Percentiles rank a stretch among this genome's conserved stretches.
Evolutionary conservation across 2,113 vertebrate genomes (phyloP).

Genomic region (Pagrus major): DNA sequence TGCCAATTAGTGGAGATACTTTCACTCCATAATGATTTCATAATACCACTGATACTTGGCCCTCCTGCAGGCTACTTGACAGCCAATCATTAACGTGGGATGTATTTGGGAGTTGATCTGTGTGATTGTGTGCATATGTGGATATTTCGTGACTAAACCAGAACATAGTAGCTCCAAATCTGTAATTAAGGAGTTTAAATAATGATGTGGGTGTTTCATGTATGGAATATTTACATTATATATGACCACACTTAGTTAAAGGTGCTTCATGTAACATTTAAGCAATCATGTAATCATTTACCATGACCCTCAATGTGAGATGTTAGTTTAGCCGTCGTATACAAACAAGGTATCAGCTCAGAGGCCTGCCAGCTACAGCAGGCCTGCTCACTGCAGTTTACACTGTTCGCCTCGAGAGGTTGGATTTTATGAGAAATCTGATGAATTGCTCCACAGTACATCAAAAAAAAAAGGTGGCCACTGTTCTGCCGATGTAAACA

Average conservation of each 20-base stretch:
- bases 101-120: conserved; percentile 16
- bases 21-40: conserved; percentile 57
- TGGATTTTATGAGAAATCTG: conserved; percentile 40
- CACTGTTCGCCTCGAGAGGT: conserved; percentile 37
- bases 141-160: conserved; percentile 21
- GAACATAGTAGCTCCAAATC: conserved; percentile 6
- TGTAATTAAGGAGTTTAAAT: background rate
- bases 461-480: conserved; percentile 13
- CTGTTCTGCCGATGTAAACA: conserved; percentile 37
- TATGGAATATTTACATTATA: background rate
- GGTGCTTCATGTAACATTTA: background rate
- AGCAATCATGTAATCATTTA: conserved; percentile 23
- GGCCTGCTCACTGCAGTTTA: conserved; percentile 26
- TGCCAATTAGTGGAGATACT: conserved; percentile 71
- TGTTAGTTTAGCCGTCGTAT: conserved; percentile 5
- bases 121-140: background rate
- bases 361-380: conserved; percentile 22
- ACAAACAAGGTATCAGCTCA: conserved; percentile 31
- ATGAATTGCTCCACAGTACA: conserved; percentile 44
- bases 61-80: conserved; percentile 47
- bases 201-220: conserved; percentile 1
- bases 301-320: conserved; percentile 26
- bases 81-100: conserved; percentile 49
- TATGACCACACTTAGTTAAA: background rate
- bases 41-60: conserved; percentile 34